Evolutionary conservation across 1,140 invertebrate species (phyloP).

Genomic region (Samia ricini): DNA sequence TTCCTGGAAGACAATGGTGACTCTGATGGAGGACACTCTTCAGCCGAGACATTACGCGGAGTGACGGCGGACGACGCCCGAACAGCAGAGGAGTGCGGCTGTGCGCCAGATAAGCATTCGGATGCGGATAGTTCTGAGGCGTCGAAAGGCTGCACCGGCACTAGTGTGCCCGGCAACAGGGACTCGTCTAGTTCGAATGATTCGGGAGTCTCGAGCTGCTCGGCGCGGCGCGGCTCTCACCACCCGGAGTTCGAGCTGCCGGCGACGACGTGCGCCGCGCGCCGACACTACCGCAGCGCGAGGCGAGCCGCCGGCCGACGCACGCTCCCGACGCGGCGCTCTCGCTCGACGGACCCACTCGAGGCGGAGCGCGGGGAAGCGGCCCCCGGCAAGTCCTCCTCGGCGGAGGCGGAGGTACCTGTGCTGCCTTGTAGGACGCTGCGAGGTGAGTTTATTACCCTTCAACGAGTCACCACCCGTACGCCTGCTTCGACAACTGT

Average conservation of each 20-base stretch:
- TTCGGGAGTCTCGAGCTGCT: constrained; percentile 86
- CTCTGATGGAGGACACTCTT: constrained; percentile 63
- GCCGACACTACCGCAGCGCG: constrained; percentile 29
- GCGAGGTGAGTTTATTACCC: constrained; percentile 48
- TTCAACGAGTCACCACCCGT: neutral
- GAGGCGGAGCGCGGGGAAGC: constrained; percentile 75
- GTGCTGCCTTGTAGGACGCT: constrained; percentile 77
- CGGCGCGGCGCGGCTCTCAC: constrained; percentile 78
- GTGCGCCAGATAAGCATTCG: constrained; percentile 44
- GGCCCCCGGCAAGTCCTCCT: constrained; percentile 81
- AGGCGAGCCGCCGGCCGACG: constrained; percentile 58
- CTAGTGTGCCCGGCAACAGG: constrained; percentile 78
- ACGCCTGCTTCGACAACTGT: neutral
- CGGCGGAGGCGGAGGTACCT: constrained; percentile 84
- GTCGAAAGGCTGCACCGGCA: constrained; percentile 37
- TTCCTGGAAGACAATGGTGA: constrained; percentile 79
- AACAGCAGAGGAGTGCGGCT: constrained; percentile 32
- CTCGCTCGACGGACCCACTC: constrained; percentile 82
- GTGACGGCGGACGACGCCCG: constrained; percentile 35
- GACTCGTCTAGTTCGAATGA: constrained; percentile 91
- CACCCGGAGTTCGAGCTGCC: constrained; percentile 81
- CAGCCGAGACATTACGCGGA: constrained; percentile 73
- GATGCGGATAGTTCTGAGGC: constrained; percentile 63
- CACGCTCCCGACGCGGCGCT: constrained; percentile 80
- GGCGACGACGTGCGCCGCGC: constrained; percentile 28